Evolutionary conservation across 2,113 vertebrate species (phyloP), one percentile per base, ranked within the genome.

Genomic region (Panthera uncia): DNA sequence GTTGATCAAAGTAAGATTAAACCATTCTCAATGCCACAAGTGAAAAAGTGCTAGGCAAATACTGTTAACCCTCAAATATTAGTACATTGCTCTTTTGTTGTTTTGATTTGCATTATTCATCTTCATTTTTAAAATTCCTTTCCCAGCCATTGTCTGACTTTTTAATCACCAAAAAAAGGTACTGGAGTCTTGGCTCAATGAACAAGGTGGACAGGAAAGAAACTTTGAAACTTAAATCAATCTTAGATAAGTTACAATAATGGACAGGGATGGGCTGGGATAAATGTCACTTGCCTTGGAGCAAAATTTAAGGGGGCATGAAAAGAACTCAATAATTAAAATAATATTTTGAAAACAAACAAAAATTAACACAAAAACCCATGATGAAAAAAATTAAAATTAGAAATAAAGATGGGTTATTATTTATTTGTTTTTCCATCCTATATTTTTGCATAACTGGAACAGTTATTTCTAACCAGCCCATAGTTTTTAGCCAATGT

Each of bases 1-100:
- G 21, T 76, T 36, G 9, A 76, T 76, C 29, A 93, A 94, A 92
- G 33, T 79, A 92, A n/a, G 7, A 48, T 76, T 89, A 92, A 94
- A 90, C 29, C 76, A 74, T 41, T 95, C 4, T 73, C 71, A 95
- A 73, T 80, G 12, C 25, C 71, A 55, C 9, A 65, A 48, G 4
- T 55, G 57, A 85, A 85, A 86, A 91, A 18, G 6, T 71, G 7
- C 31, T 74, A 57, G 48, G 23, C 7, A 94, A 90, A 71, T 86
- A 71, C 0, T 48, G 11, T 33, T 83, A 92, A 57, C 12, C 91
- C 18, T 45, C 36, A 94, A 83, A 36, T 27, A 69, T 21, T n/a
- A 57, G 9, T 50, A 4, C 14, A 16, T 25, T 52, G 31, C 15
- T 6, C 36, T 48, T 61, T n/a, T 71, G 29, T 33, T 82, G 36